Evolutionary conservation across 2,888 invertebrate species (phyloP).

Genomic region (Tetranychus piercei): DNA sequence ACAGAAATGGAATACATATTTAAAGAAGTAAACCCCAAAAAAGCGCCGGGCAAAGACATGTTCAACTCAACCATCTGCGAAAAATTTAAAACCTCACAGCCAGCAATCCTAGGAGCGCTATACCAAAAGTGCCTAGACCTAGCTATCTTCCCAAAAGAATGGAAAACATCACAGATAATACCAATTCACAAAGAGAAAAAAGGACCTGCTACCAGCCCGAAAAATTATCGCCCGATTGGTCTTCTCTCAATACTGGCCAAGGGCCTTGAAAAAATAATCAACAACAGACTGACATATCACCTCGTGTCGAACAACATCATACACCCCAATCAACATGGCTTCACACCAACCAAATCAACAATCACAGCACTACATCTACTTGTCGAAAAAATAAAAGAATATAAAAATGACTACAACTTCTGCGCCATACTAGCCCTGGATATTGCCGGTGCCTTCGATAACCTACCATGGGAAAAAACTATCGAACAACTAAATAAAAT

Average conservation of each 20-base stretch:
- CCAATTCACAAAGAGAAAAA: background rate
- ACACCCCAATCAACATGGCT: background rate
- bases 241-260: background rate
- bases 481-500: no score
- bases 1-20: no score
- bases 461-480: no score
- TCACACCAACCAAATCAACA: background rate
- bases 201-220: background rate
- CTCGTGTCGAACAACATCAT: background rate
- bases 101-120: no score
- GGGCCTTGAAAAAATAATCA: background rate
- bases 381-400: background rate
- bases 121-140: background rate
- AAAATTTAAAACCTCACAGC: no score
- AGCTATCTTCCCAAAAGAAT: background rate
- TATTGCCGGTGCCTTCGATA: no score
- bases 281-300: background rate
- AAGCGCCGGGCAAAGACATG: no score
- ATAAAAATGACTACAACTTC: background rate
- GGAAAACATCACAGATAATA: background rate
- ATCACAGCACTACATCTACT: background rate
- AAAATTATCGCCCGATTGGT: background rate
- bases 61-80: no score
- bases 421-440: no score
- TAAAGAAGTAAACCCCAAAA: no score